A percentile compares a stretch with the other conserved stretches of the same genome.
phyloP scores from a whole-genome alignment of 2,888 invertebrate species.

The Melipona beecheii region DNA sequence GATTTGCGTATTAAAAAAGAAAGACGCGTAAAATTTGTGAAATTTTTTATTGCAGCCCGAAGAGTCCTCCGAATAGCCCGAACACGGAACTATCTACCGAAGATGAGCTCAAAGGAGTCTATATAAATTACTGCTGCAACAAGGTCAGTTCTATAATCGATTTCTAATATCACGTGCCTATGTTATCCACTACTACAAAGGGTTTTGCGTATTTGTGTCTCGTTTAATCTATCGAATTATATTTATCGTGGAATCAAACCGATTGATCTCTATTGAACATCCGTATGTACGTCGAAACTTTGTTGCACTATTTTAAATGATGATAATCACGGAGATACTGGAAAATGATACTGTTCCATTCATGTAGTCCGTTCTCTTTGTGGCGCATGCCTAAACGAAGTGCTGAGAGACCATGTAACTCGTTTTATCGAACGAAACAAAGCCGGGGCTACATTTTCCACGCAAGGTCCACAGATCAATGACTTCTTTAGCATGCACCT shows the following conservation, averaged over 20 bases:
- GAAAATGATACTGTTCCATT: background rate
- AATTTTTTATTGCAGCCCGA: slow-evolving; percentile 88
- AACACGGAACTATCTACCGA: slow-evolving; percentile 91
- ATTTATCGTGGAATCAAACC: background rate
- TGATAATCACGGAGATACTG: too few relatives aligned
- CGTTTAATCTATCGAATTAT: background rate
- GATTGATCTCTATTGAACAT: background rate
- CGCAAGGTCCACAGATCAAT: slow-evolving; percentile 63
- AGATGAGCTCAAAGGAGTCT: slow-evolving; percentile 91
- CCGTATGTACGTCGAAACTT: background rate
- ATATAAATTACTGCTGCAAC: slow-evolving; percentile 90
- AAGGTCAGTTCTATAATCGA: slow-evolving; percentile 84
- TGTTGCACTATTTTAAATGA: background rate
- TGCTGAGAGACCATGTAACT: slow-evolving; percentile 49
- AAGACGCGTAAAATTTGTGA: slow-evolving; percentile 5
- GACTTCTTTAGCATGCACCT: slow-evolving; percentile 39
- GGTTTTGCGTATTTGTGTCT: background rate
- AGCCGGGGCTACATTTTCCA: slow-evolving; percentile 34
- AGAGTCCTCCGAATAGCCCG: slow-evolving; percentile 97
- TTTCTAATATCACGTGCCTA: slow-evolving; percentile 9
- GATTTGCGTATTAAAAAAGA: background rate
- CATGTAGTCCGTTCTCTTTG: background rate
- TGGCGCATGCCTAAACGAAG: background rate
- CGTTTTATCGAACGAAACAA: slow-evolving; percentile 62
- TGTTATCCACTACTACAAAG: slow-evolving; percentile 2